Evolutionary conservation across 2,797 vertebrate species (phyloP).

Genomic region (Macrochelys suwanniensis): DNA sequence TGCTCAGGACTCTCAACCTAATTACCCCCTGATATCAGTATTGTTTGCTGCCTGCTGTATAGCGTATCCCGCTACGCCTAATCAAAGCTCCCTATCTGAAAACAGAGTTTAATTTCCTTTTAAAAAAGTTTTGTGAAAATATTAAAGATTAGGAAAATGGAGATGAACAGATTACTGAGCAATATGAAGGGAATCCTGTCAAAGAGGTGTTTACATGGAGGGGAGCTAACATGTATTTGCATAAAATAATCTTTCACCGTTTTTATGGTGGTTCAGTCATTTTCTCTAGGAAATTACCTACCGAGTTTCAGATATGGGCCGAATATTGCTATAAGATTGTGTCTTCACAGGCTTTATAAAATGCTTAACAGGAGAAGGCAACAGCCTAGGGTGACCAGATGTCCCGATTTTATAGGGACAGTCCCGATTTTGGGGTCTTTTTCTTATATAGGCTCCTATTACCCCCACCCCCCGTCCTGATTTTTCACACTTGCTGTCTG

Average conservation of each 20-base stretch:
- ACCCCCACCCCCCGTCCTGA: too few relatives aligned
- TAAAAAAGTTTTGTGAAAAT: conserved; percentile 55
- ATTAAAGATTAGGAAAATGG: conserved; percentile 60
- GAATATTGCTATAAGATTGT: neutral
- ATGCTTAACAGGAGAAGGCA: conserved; percentile 3
- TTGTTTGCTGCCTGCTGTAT: conserved; percentile 35
- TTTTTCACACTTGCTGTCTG: too few relatives aligned
- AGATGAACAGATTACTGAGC: conserved; percentile 74
- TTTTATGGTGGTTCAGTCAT: conserved; percentile 56
- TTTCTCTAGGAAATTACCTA: conserved; percentile 55
- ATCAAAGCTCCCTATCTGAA: conserved; percentile 65
- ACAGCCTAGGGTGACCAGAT: neutral
- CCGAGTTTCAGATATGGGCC: conserved; percentile 29
- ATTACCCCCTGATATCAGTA: conserved; percentile 72
- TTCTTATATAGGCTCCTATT: too few relatives aligned
- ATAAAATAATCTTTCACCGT: conserved; percentile 48
- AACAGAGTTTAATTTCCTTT: conserved; percentile 82
- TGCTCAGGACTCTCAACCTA: conserved; percentile 71
- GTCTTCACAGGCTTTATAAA: neutral
- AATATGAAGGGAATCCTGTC: conserved; percentile 58
- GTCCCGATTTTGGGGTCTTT: too few relatives aligned
- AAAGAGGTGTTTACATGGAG: conserved; percentile 33
- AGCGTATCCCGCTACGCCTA: conserved; percentile 32
- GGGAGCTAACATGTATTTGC: conserved; percentile 48
- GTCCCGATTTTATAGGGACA: too few relatives aligned